Evolutionary conservation across 2,113 vertebrate species (phyloP), one percentile per base, ranked within the genome.

Genomic region (Indicator maculatus): DNA sequence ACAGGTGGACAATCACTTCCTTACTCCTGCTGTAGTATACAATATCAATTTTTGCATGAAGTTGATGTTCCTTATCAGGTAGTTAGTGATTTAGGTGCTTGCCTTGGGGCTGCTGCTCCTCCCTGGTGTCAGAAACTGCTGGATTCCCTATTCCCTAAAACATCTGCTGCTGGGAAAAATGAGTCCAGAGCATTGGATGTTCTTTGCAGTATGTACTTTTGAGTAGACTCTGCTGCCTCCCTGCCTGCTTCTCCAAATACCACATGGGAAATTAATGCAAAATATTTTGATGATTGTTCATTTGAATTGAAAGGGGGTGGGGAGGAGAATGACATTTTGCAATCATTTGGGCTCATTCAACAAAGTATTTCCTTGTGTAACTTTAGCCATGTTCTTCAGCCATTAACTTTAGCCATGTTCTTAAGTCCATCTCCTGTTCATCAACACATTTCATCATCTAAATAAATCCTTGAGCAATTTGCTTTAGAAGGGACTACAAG

Each of bases 101-200:
- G 28, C 36, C 28, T 7, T 19, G 7, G 16, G 24, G 17, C 72
- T 77, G 28, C 52, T 55, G 27, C 15, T 38, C 8, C 21, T 80
- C 17, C 26, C 26, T 33, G 53, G 4, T 93, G 60, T 31, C 78
- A 87, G 81, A 87, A 79, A 5, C 55, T 73, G 9, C 33, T 16
- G 47, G 16, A 20, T 12, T 56, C 11, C 24, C 36, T 6, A 1
- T 67, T 78, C 26, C 73, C 33, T 17, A 79, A 27, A 30, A 0
- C 1, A 5, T 60, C 33, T 52, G 8, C 3, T 5, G 7, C 3
- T 8, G 6, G 4, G 33, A 61, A 85, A n/a, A 33, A n/a, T 1
- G 24, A 8, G 10, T 30, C 17, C 66, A 83, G 79, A 33, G 18
- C 55, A 45, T 1, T 4, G 88, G 91, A 56, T 38, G 38, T 60